Base-by-base conservation (phyloP, 30 jellyfish, hydroid and myxozoan species). In the Aurelia aurita complex sp. Pacific region DNA sequence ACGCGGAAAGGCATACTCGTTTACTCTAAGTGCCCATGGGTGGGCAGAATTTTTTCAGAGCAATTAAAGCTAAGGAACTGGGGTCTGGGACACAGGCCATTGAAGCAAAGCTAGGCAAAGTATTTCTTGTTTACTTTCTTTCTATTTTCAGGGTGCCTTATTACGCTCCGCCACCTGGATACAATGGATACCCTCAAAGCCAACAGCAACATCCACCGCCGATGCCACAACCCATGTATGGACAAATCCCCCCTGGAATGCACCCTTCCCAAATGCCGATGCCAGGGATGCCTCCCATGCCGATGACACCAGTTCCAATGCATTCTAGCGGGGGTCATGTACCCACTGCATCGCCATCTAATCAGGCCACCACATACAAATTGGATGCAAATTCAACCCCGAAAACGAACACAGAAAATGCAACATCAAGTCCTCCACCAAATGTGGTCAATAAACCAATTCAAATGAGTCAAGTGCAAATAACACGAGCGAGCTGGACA, bases 121-220 rank as follows among this genome's bases (percentile, higher is more conserved):
- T 5, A 46, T 4, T 46, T 7, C 57, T 46, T 4, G 6, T 46
- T n/a, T 38, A 9, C 11, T 18, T 32, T 52, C 76, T 50, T 61
- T 63, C 18, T 8, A 10, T 2, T 18, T 67, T 34, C 90, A 81
- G 90, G 90, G 83, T 81, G 15, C 90, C 90, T 10, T 81, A 81
- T 40, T 81, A 81, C 36, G 90, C 90, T 10, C 90, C 90, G n/a
- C 90, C 68, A 35, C 90, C 90, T 3, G 83, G 90, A 4, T 81
- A 43, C 34, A 32, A 18, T 19, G 73, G 81, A 69, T 79, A 63
- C 23, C 50, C 90, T 8, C 77, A 51, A 35, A 74, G 80, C 4
- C 80, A 63, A 18, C 90, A 81, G 55, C 90, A 81, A 19, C 57
- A 46, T 4, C 87, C 62, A 33, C 87, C 87, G 38, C 78, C 42